Evolutionary conservation across 2,888 invertebrate genomes (phyloP).

Genomic region (Dermolepida albohirtum): DNA sequence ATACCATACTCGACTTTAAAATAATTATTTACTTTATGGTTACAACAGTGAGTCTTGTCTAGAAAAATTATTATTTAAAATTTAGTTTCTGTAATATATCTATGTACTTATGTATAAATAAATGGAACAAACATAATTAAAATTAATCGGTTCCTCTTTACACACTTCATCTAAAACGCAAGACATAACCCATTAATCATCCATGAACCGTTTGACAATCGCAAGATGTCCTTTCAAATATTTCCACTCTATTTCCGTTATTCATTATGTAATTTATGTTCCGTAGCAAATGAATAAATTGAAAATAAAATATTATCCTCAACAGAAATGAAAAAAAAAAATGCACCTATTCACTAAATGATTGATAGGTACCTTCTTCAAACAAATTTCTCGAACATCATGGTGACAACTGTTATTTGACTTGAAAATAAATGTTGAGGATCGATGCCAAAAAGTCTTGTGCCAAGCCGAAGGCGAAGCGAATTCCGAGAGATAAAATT

Average conservation of each 20-base stretch:
- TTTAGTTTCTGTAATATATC: no score
- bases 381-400: constrained; percentile 34
- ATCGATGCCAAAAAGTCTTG: constrained; percentile 33
- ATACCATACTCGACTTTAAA: no score
- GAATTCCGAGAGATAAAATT: background rate
- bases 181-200: constrained; percentile 25
- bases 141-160: constrained; percentile 2
- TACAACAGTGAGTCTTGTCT: no score
- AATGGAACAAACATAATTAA: background rate
- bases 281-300: constrained; percentile 22
- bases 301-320: constrained; percentile 27
- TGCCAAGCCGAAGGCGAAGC: constrained; percentile 3
- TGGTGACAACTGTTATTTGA: constrained; percentile 35
- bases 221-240: background rate
- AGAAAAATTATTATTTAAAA: no score
- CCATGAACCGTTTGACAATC: constrained; percentile 23
- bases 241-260: constrained; percentile 32
- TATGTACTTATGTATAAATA: no score
- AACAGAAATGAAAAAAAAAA: constrained; percentile 2
- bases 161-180: background rate
- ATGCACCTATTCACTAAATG: constrained; percentile 23
- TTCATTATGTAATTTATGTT: constrained; percentile 25
- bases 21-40: no score
- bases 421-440: constrained; percentile 32
- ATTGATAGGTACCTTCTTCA: constrained; percentile 29